Evolutionary conservation across 2,888 invertebrate species (phyloP).

Genomic region (Mythimna impura): DNA sequence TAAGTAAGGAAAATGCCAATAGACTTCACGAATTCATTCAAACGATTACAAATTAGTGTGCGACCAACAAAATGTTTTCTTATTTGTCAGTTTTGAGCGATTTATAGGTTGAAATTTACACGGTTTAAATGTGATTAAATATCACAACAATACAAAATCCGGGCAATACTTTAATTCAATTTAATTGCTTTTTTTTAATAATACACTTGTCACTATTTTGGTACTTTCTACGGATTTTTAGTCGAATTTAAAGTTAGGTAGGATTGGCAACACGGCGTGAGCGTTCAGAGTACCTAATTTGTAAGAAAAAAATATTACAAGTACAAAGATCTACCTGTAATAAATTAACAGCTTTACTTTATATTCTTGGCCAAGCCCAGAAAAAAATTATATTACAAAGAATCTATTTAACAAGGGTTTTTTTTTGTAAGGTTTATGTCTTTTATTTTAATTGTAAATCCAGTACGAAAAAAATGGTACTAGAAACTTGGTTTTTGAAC

Average conservation of each 20-base stretch:
- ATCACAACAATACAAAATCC: no score
- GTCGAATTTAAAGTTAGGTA: background rate
- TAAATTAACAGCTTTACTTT: background rate
- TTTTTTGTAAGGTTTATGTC: no score
- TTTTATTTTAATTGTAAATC: background rate
- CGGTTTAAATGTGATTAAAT: no score
- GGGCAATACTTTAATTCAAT: background rate
- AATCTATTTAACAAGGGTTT: rapidly evolving
- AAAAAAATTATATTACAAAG: background rate
- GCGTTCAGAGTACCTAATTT: constrained; percentile 41
- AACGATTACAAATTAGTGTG: background rate
- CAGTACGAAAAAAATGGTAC: background rate
- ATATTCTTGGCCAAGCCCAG: no score
- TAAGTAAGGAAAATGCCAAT: background rate
- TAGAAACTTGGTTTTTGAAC: constrained; percentile 22
- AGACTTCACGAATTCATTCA: background rate
- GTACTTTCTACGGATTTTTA: background rate
- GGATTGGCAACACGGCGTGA: constrained; percentile 25
- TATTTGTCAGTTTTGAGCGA: background rate
- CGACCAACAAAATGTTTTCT: background rate
- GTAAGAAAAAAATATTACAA: background rate
- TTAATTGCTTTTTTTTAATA: no score
- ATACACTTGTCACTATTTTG: background rate
- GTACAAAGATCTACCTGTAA: background rate
- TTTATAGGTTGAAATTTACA: background rate